Evolutionary conservation across 1,140 invertebrate genomes (phyloP).

Genomic region (Pygmarrhopalites habei): DNA sequence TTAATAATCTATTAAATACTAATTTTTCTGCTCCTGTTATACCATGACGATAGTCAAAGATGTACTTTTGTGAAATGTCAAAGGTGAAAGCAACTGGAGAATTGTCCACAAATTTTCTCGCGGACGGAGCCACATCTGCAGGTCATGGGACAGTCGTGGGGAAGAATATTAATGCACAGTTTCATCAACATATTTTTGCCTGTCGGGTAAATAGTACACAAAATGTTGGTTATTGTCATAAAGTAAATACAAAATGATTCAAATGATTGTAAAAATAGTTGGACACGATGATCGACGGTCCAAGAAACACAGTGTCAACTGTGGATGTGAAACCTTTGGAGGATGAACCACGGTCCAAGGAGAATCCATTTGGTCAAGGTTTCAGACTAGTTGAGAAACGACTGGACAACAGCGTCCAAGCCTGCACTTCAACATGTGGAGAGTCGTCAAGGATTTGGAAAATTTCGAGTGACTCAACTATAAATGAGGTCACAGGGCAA

Average conservation of each 20-base stretch:
- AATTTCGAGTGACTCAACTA: slow-evolving; percentile 26
- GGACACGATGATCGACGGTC: slow-evolving; percentile 36
- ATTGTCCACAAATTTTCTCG: slow-evolving; percentile 30
- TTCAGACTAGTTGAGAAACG: slow-evolving; percentile 23
- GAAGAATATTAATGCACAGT: slow-evolving; percentile 24
- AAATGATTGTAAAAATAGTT: too few relatives aligned
- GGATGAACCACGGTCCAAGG: slow-evolving; percentile 14
- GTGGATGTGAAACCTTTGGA: slow-evolving; percentile 27
- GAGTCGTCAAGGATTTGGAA: slow-evolving; percentile 24
- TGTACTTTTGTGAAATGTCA: too few relatives aligned
- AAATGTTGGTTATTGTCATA: too few relatives aligned
- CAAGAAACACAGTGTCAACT: slow-evolving; percentile 25
- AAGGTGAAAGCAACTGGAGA: slow-evolving; percentile 39
- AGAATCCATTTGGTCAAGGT: slow-evolving; percentile 36
- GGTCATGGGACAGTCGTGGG: slow-evolving; percentile 29
- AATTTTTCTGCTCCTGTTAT: too few relatives aligned
- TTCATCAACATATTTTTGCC: slow-evolving; percentile 37
- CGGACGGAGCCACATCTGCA: slow-evolving; percentile 9
- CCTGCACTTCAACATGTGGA: neutral
- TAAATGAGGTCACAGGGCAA: slow-evolving; percentile 24
- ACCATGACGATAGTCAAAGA: too few relatives aligned
- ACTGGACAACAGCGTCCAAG: neutral
- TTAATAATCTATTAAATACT: too few relatives aligned
- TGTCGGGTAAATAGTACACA: too few relatives aligned
- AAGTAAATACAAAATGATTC: too few relatives aligned